These are phyloP conservation scores for Gasteruption jaculator DNA, from an alignment of 2,888 invertebrate genomes.

Conservation along the genomic window DNA sequence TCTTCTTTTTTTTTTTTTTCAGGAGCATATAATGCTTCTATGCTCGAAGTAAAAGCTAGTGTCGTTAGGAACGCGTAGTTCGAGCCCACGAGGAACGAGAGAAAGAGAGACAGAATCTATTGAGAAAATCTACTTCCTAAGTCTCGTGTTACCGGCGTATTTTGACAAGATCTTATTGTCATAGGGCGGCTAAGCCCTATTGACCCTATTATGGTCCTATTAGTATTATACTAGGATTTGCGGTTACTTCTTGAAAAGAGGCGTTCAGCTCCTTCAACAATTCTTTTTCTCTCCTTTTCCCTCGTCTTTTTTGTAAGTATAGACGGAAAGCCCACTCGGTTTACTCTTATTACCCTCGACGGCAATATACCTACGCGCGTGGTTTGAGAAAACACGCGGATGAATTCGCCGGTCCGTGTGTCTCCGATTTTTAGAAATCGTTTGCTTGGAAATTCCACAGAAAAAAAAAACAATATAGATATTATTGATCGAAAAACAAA, in stretches of 20 bases:
- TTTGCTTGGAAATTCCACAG: too few relatives aligned
- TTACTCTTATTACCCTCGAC: too few relatives aligned
- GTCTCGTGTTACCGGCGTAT: conserved; percentile 50
- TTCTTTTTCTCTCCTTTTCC: conserved; percentile 15
- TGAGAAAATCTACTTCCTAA: conserved; percentile 50
- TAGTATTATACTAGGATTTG: conserved; percentile 51
- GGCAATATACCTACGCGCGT: too few relatives aligned
- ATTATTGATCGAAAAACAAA: too few relatives aligned
- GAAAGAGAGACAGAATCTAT: conserved; percentile 28
- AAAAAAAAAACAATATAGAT: too few relatives aligned
- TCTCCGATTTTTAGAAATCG: too few relatives aligned
- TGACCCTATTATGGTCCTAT: conserved; percentile 51
- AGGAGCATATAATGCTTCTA: conserved; percentile 41
- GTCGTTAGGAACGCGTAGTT: conserved; percentile 9
- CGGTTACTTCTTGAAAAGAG: conserved; percentile 31
- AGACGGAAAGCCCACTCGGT: too few relatives aligned
- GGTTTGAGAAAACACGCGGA: too few relatives aligned
- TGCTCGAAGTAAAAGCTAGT: too few relatives aligned
- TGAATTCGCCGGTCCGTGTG: too few relatives aligned
- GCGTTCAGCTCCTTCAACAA: conserved; percentile 12
- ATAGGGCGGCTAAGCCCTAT: conserved; percentile 45
- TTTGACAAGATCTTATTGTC: conserved; percentile 52
- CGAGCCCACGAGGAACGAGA: conserved; percentile 18
- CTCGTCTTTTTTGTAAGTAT: too few relatives aligned
- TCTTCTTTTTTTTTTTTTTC: too few relatives aligned